Base-by-base conservation (phyloP, 1,140 invertebrate species). In the Hycleus phaleratus region DNA sequence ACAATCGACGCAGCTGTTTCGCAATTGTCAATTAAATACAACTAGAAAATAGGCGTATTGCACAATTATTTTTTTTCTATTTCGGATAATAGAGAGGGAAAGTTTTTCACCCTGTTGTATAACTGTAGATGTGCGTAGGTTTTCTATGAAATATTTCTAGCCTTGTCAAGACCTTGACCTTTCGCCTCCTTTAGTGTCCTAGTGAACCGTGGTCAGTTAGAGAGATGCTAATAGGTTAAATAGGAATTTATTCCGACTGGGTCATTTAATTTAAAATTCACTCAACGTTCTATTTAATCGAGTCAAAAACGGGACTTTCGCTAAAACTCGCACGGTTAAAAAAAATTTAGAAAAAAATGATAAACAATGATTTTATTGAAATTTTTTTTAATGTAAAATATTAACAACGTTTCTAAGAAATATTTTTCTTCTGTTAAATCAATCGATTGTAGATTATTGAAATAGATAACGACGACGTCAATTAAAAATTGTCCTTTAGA, bases 201-300 rank as follows among this genome's bases (percentile, higher is more conserved):
- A 64, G 60, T 64, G 59, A 64, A 64, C 59, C 60, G 54, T 59
- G 62, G 62, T 64, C 62, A 64, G 50, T 57, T 58, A 56, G 62
- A 32, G 32, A 64, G 62, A 64, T 64, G 57, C 62, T 64, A 64
- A 64, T 66, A 59, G 64, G 64, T 66, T 62, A 63, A 66, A 63
- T 58, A 32, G 53, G 59, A 63, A 66, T 60, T 62, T 63, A 66
- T 63, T 60, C 32, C 58, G 58, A 63, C 61, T 61, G 59, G 58
- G 61, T 60, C 64, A 61, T 66, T 63, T 32, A 32, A 66, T 63
- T 66, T 63, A 32, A 66, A 61, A 63, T 63, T 60, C 51, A 58
- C 54, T 46, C 58, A 47, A 46, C 51, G 56, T 51, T 50, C 46
- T 58, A 45, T 58, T 61, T 58, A 58, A 61, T 61, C 38, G 51